These are phyloP conservation scores for Zaprionus lachaisei DNA, from an alignment of 1,140 invertebrate species.

Conservation along the genomic window DNA sequence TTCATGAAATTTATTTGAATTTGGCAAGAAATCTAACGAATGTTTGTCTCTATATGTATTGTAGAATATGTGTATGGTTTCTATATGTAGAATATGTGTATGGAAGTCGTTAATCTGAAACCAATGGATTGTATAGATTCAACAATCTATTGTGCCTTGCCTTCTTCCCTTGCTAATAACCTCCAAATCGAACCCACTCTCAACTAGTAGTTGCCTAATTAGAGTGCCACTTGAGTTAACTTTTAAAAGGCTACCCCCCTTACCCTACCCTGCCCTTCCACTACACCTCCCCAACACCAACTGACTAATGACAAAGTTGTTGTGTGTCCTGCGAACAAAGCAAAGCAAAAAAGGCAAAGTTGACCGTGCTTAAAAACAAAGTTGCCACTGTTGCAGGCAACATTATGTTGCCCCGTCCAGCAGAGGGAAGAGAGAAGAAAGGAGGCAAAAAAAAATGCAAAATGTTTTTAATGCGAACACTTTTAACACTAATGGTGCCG, in stretches of 20 bases:
- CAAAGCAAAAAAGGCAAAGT: conserved; percentile 39
- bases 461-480: conserved; percentile 76
- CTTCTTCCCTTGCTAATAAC: not conserved
- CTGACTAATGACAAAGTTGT: conserved; percentile 69
- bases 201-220: not conserved
- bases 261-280: too few relatives aligned
- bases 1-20: too few relatives aligned
- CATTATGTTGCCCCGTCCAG: conserved; percentile 42
- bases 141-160: too few relatives aligned
- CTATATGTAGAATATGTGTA: too few relatives aligned
- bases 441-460: conserved; percentile 47
- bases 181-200: not conserved
- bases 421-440: not conserved
- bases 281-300: not conserved
- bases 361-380: conserved; percentile 75
- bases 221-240: conserved; percentile 29
- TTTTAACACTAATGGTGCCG: conserved; percentile 81
- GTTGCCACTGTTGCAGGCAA: conserved; percentile 52
- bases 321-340: conserved; percentile 32
- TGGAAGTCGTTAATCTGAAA: too few relatives aligned
- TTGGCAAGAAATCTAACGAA: too few relatives aligned
- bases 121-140: too few relatives aligned
- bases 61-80: too few relatives aligned
- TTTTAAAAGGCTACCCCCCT: conserved; percentile 29
- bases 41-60: too few relatives aligned